A percentile compares a stretch with the other conserved stretches of the same genome.
phyloP scores from a whole-genome alignment of 2,113 vertebrate species.

The Melanocharis versteri region DNA sequence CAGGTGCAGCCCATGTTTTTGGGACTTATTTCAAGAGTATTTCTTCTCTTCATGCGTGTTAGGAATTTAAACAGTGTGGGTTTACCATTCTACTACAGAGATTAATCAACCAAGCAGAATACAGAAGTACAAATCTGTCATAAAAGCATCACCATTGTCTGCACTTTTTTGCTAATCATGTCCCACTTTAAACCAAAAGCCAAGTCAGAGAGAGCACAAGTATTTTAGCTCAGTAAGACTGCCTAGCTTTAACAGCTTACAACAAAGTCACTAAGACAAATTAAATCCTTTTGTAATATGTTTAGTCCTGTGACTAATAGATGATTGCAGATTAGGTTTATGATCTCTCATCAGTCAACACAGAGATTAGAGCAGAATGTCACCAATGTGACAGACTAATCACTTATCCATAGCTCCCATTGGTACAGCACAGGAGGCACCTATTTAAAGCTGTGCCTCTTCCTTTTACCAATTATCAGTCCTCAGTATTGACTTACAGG shows the following conservation, averaged over 20 bases:
- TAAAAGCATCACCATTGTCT: not conserved
- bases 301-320: slow-evolving; percentile 12
- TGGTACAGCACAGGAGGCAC: not conserved
- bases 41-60: not conserved
- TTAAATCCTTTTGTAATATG: not conserved
- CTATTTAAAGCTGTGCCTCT: not conserved
- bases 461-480: not conserved
- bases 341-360: not conserved
- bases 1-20: not conserved
- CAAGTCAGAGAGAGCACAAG: not conserved
- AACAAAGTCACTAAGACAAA: not conserved
- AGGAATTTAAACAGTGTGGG: not conserved
- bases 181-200: not conserved
- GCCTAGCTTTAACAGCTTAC: not conserved
- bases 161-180: not conserved
- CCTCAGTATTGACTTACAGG: not conserved
- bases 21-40: not conserved
- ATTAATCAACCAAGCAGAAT: not conserved
- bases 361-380: not conserved
- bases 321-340: not conserved
- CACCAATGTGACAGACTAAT: not conserved
- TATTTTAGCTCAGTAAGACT: not conserved
- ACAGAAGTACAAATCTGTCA: not conserved
- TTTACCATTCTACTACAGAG: not conserved
- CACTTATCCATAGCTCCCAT: not conserved